These are phyloP conservation scores for Drosophila orena DNA, from an alignment of 1,140 invertebrate species.

Conservation along the genomic window DNA sequence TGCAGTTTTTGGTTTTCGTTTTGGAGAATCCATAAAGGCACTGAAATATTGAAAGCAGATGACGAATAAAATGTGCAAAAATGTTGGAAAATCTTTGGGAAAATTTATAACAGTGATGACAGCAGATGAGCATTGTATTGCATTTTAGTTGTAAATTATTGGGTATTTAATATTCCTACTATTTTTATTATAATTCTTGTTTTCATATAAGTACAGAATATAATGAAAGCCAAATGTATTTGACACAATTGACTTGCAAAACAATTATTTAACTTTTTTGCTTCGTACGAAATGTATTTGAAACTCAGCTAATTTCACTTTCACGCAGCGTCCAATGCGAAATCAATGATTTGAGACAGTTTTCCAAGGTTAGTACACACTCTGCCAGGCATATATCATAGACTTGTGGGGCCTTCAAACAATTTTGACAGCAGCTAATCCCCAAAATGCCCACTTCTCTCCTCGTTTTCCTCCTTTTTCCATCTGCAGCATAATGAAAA, in stretches of 20 bases:
- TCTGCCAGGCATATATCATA: slow-evolving; percentile 32
- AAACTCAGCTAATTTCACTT: slow-evolving; percentile 34
- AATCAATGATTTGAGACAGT: slow-evolving; percentile 24
- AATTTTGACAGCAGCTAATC: slow-evolving; percentile 68
- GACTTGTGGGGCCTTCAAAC: slow-evolving; percentile 60
- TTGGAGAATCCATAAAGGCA: slow-evolving; percentile 57
- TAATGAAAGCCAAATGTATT: no score
- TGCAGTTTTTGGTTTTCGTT: slow-evolving; percentile 60
- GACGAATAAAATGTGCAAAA: slow-evolving; percentile 44
- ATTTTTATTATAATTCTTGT: no score
- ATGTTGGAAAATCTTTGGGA: slow-evolving; percentile 14
- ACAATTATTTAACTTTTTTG: slow-evolving; percentile 15
- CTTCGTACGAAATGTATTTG: background rate
- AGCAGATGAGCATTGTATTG: slow-evolving; percentile 16
- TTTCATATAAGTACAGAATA: no score
- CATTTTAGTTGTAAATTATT: background rate
- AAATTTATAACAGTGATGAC: background rate
- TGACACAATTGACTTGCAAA: slow-evolving; percentile 20
- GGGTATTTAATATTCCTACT: background rate
- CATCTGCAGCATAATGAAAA: slow-evolving; percentile 49
- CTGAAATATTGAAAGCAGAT: slow-evolving; percentile 54
- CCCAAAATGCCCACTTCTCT: slow-evolving; percentile 19
- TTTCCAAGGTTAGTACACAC: slow-evolving; percentile 8
- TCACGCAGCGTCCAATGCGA: slow-evolving; percentile 11
- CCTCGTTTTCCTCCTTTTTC: background rate